Evolutionary conservation across 2,888 invertebrate species (phyloP).

Genomic region (Exocentrus adspersus): DNA sequence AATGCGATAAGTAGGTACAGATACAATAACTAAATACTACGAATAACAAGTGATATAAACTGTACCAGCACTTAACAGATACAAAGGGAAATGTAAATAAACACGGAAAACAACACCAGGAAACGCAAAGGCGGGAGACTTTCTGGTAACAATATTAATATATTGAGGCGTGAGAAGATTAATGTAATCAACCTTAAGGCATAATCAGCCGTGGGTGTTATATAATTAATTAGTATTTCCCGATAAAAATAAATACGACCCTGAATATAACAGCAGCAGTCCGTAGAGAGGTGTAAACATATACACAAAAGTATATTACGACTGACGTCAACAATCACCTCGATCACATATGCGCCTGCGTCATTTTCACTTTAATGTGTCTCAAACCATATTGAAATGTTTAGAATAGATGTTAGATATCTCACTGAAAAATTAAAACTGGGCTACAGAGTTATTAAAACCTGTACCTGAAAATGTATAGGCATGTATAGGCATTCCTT

Average conservation of each 20-base stretch:
- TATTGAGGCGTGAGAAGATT: neutral
- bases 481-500: too few relatives aligned
- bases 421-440: conserved; percentile 5
- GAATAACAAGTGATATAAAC: too few relatives aligned
- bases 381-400: conserved; percentile 14
- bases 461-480: too few relatives aligned
- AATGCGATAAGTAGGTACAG: too few relatives aligned
- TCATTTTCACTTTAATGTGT: conserved; percentile 17
- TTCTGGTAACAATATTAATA: neutral
- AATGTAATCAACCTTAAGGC: conserved; percentile 20
- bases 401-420: conserved; percentile 12
- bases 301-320: conserved; percentile 49
- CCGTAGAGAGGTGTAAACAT: conserved; percentile 40
- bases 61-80: too few relatives aligned
- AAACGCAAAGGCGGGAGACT: too few relatives aligned
- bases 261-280: conserved; percentile 43
- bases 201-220: conserved; percentile 22
- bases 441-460: too few relatives aligned
- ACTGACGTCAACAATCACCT: conserved; percentile 53
- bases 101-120: too few relatives aligned
- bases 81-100: too few relatives aligned
- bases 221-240: conserved; percentile 34
- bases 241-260: conserved; percentile 45
- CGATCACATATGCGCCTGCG: conserved; percentile 43
- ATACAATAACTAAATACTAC: too few relatives aligned